Base-by-base conservation (phyloP, 2,888 invertebrate species). In the Meliscaeva auricollis region DNA sequence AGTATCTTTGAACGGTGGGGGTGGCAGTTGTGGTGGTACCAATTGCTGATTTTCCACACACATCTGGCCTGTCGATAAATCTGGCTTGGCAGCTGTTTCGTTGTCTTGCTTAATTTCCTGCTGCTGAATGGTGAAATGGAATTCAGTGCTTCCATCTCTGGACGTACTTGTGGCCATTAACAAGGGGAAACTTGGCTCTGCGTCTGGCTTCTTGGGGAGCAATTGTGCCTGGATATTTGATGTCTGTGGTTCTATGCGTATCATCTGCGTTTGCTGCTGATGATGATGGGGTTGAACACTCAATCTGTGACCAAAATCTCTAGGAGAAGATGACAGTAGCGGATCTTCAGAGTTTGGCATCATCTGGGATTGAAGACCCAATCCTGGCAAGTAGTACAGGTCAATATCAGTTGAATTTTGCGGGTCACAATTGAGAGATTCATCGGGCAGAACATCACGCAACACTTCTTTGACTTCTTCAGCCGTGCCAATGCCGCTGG, bases 321-420 rank as follows among this genome's bases (percentile, higher is more conserved):
- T 95, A 0, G 97, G 96, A 88, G 95, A 96, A 79, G 97, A 97
- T 0, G 97, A 97, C 17, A 97, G 91, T 3, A 97, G 91, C 0
- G 97, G 97, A 91, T 97, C 97, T 89, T 97, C 97, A 0, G 97
- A 97, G 90, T 97, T 97, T 11, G 97, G 95, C 96, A 97, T 96
- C 94, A 97, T 97, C 89, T 96, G 96, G 4, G 95, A 96, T 87
- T 96, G 95, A 8, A 96, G 92, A 0, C 94, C 93, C n/a, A 92
- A 64, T 0, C 91, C 91, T 0, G 92, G 92, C 56, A 92, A 88
- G 70, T 92, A 92, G 80, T 92, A 92, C 54, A 92, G 88, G 88
- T 92, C 92, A 46, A 92, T 92, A 8, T 92, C 89, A 22, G 94
- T 92, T 77, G 93, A 93, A 62, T 89, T 88, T 70, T 92, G 89